Evolutionary conservation across 2,888 invertebrate genomes (phyloP).

Genomic region (Busseola fusca): DNA sequence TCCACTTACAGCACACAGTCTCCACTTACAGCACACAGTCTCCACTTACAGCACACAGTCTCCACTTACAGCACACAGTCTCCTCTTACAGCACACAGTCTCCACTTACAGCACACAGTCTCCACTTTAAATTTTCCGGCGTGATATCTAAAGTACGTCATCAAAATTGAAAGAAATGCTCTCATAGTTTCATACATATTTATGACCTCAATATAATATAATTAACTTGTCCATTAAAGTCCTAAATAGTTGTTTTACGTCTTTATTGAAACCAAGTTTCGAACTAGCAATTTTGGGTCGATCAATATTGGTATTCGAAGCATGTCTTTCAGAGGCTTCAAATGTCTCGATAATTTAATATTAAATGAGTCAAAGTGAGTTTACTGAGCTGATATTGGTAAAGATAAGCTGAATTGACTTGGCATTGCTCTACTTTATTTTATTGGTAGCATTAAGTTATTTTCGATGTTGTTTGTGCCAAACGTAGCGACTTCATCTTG

Average conservation of each 20-base stretch:
- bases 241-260: background rate
- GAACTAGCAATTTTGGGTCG: background rate
- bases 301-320: slow-evolving; percentile 12
- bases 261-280: background rate
- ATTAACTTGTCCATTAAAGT: background rate
- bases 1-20: background rate
- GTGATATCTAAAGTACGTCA: background rate
- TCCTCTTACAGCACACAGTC: background rate
- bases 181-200: background rate
- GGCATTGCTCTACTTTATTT: slow-evolving; percentile 18
- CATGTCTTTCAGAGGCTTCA: slow-evolving; percentile 10
- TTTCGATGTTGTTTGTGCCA: background rate
- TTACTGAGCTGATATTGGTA: slow-evolving; percentile 22
- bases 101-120: background rate
- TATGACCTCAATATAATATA: background rate
- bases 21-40: too few species aligned
- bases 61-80: too few species aligned
- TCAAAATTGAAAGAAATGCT: background rate
- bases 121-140: too few species aligned
- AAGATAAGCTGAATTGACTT: slow-evolving; percentile 21
- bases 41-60: too few species aligned
- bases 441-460: background rate
- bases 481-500: background rate
- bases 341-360: slow-evolving; percentile 23
- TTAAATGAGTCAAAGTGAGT: slow-evolving; percentile 11